phyloP scores from a whole-genome alignment of 2,113 vertebrate species.

The Notarius lentiginosus region DNA sequence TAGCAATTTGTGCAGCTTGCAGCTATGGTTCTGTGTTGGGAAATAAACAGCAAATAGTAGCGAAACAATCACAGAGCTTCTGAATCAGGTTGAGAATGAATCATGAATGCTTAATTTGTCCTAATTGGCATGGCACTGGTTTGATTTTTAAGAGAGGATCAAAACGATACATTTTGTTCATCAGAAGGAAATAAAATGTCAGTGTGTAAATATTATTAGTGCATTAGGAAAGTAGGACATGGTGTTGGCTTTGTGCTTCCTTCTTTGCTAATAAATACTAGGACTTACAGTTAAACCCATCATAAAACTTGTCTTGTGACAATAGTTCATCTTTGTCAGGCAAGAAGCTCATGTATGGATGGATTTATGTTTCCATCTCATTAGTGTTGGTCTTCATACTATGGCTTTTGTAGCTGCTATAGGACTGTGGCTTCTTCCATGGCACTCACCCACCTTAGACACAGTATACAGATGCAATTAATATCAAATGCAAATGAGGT shows the following conservation, averaged over 20 bases:
- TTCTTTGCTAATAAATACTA: not conserved
- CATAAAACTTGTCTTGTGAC: not conserved
- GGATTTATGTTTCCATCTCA: not conserved
- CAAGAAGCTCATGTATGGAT: not conserved
- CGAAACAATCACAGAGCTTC: not conserved
- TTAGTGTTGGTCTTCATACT: not conserved
- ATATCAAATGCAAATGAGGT: not conserved
- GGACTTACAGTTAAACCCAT: not conserved
- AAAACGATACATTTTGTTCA: not conserved
- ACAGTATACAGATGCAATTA: conserved; percentile 45
- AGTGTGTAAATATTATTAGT: not conserved
- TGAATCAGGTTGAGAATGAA: not conserved
- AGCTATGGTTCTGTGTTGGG: not conserved
- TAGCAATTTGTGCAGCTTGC: not conserved
- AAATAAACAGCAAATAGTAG: not conserved
- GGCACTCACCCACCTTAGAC: conserved; percentile 90
- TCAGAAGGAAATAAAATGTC: not conserved
- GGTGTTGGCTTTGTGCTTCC: not conserved
- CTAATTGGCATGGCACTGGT: not conserved
- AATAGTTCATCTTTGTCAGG: not conserved
- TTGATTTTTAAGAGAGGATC: not conserved
- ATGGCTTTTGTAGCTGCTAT: conserved; percentile 76
- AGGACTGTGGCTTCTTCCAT: conserved; percentile 93
- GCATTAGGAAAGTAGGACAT: not conserved
- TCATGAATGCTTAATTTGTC: not conserved